Evolutionary conservation across 2,888 invertebrate species (phyloP), one percentile per base, ranked within the genome.

Genomic region (Melipona bicolor): DNA sequence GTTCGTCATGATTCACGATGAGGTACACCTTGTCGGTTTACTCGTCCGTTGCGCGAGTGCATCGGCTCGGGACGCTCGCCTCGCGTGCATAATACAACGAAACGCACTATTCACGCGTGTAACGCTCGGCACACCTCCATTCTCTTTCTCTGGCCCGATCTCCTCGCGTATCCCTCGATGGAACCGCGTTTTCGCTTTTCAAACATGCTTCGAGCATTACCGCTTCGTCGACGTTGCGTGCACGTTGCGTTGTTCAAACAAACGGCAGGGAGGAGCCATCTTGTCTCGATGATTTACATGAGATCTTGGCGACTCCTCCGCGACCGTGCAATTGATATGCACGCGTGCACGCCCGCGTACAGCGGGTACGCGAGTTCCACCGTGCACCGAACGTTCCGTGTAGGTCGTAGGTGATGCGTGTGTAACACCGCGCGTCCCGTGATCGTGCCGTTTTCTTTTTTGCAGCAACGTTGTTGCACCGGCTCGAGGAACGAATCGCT

Each of bases 201-300:
- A 82, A 84, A 83, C 87, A 78, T 43, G 82, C 81, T 84, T 79
- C 77, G 87, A 80, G 87, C 79, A 87, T 84, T 86, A 81, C 77
- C 71, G 59, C 52, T 27, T 13, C 32, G n/a, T 27, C 9, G 19
- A 50, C 68, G 67, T 78, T 74, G 84, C 84, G 77, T 81, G 84
- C 77, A 81, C 65, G 19, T 75, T 86, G 87, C 88, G 84, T 83
- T 43, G 43, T 43, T 43, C 86, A 81, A 86, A 89, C 90, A 89
- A 92, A 91, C 43, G 43, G 43, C 87, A 90, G 89, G 88, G 90
- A 91, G 88, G 88, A 88, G 90, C 92, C 90, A 92, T 92, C 92
- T 91, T 90, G 91, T 89, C 90, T 81, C 85, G 85, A 90, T 92
- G 91, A 93, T 93, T 93, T 93, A 92, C 92, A 92, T 91, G 92